Base-by-base conservation (phyloP, 1,140 invertebrate species). In the Drosophila repleta region DNA sequence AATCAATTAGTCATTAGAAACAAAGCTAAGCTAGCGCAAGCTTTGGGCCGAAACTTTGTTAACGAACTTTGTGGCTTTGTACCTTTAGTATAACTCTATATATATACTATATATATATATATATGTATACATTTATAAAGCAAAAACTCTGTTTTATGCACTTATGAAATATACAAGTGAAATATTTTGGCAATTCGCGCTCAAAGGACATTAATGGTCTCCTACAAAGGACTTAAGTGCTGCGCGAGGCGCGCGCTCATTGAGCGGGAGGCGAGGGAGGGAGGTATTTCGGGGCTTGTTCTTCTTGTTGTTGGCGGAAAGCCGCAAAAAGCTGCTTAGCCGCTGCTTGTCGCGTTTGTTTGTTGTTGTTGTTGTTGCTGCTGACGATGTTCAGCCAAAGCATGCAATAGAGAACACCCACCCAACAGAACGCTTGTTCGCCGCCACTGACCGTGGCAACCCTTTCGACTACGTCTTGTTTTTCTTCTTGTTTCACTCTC, bases 311-410 rank as follows among this genome's bases (percentile, higher is more conserved):
- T 35, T 11, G 32, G 0, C 2, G 32, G 46, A 45, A 43, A 58
- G 39, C 68, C 61, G 29, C 52, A 66, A 35, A 71, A 71, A 71
- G 62, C 65, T 66, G 62, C 68, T 71, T 58, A 71, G 68, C 32
- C 32, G 32, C 41, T 56, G 69, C 63, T 57, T 71, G 60, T 70
- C 32, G 41, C 55, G 55, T 56, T 26, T 62, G 46, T 20, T 37
- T 61, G n/a, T 45, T 58, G 39, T 29, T 55, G 24, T 20, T 45
- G 32, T 51, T 60, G 55, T 60, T 68, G 48, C n/a, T 63, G 35
- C 6, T 45, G 37, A 37, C 66, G 46, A 60, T 67, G 58, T 72
- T 55, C 67, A 67, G 39, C 55, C 24, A 3, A 48, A 67, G 26
- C 53, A 35, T 68, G 43, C 58, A 60, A 18, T 48, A 17, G 2